Percentiles rank a stretch among this genome's conserved stretches.
Conservation (phyloP, 2,113 vertebrate species). For the Mus spicilegus region DNA sequence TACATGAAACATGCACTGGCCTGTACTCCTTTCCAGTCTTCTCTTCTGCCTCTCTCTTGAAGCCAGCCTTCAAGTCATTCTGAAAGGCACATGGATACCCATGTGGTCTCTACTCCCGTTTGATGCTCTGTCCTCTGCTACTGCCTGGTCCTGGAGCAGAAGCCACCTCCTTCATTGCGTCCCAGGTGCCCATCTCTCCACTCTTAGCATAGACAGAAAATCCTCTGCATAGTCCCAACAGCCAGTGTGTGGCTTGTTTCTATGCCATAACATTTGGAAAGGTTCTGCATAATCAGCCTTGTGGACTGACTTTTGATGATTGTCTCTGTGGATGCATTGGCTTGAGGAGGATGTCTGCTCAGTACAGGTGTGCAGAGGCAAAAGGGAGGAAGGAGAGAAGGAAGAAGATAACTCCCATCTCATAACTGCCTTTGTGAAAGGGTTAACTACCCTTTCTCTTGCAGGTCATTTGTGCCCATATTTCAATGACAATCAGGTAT, state of each 20-base stretch:
- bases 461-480: not conserved
- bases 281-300: too few species aligned
- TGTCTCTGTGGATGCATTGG: not conserved
- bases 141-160: not conserved
- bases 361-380: accelerated
- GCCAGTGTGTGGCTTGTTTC: not conserved
- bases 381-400: accelerated
- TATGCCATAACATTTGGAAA: too few species aligned
- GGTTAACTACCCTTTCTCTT: not conserved
- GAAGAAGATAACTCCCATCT: not conserved
- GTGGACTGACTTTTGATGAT: too few species aligned
- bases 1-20: not conserved
- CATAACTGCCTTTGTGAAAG: accelerated
- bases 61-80: not conserved
- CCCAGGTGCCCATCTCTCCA: too few species aligned
- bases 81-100: not conserved
- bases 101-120: not conserved
- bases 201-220: not conserved
- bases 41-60: not conserved
- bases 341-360: not conserved
- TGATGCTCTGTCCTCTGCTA: not conserved
- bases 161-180: too few species aligned
- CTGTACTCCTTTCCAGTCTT: too few species aligned
- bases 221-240: accelerated
- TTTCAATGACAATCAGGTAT: not conserved